phyloP scores from a whole-genome alignment of 2,797 vertebrate species.

The Hozukius guyotensis region DNA sequence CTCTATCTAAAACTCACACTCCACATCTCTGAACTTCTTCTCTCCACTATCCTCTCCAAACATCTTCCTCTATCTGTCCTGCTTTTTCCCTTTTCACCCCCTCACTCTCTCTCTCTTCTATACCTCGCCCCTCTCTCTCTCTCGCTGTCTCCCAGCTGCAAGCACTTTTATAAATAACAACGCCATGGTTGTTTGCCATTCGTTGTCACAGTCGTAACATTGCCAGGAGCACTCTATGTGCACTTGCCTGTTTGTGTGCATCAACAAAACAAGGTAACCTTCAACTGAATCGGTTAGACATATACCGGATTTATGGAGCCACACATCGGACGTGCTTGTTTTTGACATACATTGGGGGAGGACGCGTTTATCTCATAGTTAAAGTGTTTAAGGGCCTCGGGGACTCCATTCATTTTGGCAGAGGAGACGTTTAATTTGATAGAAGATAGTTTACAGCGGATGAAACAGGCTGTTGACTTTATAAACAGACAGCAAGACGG shows the following conservation, averaged over 20 bases:
- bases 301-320: conserved; percentile 47
- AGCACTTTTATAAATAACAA: conserved; percentile 54
- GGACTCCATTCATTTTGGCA: conserved; percentile 32
- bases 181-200: conserved; percentile 45
- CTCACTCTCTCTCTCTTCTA: background rate
- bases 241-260: conserved; percentile 39
- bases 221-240: conserved; percentile 47
- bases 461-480: conserved; percentile 14
- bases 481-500: conserved; percentile 6
- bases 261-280: conserved; percentile 67
- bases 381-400: conserved; percentile 17
- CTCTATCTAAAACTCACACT: conserved; percentile 11
- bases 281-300: conserved; percentile 45
- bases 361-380: conserved; percentile 29
- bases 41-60: conserved; percentile 1
- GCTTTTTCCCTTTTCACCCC: background rate
- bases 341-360: conserved; percentile 17
- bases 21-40: background rate
- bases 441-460: conserved; percentile 24
- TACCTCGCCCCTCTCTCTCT: background rate
- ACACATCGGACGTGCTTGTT: conserved; percentile 15
- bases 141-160: conserved; percentile 20
- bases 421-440: conserved; percentile 42
- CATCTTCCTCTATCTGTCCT: background rate
- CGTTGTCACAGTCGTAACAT: conserved; percentile 58